These are phyloP conservation scores for Coenonympha arcania DNA, from an alignment of 2,888 invertebrate genomes.

Conservation along the genomic window DNA sequence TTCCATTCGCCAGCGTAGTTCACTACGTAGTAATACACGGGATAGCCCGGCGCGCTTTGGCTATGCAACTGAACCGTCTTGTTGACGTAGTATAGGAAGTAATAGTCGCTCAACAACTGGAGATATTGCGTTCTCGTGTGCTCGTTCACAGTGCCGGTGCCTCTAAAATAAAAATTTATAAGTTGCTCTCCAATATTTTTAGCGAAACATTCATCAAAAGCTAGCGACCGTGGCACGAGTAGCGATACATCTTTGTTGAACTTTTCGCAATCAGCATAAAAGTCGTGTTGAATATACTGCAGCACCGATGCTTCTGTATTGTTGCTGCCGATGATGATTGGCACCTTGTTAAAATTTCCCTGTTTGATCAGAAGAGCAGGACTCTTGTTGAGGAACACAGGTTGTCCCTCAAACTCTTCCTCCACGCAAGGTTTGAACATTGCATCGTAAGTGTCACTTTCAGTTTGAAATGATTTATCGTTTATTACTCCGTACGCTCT, in stretches of 20 bases:
- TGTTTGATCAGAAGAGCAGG: slow-evolving; percentile 55
- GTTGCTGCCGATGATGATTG: slow-evolving; percentile 61
- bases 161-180: slow-evolving; percentile 55
- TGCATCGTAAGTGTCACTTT: slow-evolving; percentile 42
- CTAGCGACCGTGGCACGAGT: slow-evolving; percentile 51
- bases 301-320: slow-evolving; percentile 52
- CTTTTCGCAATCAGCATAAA: slow-evolving; percentile 51
- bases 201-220: slow-evolving; percentile 38
- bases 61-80: slow-evolving; percentile 55
- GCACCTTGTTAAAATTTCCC: slow-evolving; percentile 60
- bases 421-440: slow-evolving; percentile 63
- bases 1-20: slow-evolving; percentile 56
- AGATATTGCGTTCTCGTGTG: slow-evolving; percentile 54
- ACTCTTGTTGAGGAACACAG: slow-evolving; percentile 57
- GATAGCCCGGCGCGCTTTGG: slow-evolving; percentile 45
- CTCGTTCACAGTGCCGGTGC: slow-evolving; percentile 44
- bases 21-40: slow-evolving; percentile 59
- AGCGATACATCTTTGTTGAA: slow-evolving; percentile 47
- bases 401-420: slow-evolving; percentile 59
- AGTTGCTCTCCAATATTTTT: slow-evolving; percentile 52
- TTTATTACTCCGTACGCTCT: slow-evolving; percentile 39
- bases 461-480: no score
- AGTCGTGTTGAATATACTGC: slow-evolving; percentile 41
- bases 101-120: slow-evolving; percentile 59
- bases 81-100: slow-evolving; percentile 58